A percentile compares a stretch with the other conserved stretches of the same genome.
phyloP scores from a whole-genome alignment of 2,113 vertebrate species.

The Quiscalus mexicanus region DNA sequence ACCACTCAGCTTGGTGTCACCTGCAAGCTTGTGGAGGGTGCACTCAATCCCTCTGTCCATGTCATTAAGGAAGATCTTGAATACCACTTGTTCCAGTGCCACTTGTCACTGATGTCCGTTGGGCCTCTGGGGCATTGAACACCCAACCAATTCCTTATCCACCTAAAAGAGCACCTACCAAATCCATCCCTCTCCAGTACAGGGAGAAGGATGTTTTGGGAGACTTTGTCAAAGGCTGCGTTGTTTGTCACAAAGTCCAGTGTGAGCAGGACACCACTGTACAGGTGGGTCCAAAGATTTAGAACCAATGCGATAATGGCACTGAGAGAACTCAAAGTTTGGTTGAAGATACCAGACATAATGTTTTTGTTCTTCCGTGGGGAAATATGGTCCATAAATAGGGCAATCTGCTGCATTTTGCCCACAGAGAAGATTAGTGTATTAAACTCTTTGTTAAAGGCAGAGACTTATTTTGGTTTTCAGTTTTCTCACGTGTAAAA shows the following conservation, averaged over 20 bases:
- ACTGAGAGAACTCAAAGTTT: background rate
- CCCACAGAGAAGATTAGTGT: background rate
- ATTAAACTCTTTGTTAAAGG: background rate
- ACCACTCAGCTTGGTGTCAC: background rate
- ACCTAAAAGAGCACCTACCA: background rate
- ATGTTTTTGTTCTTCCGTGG: rapidly evolving
- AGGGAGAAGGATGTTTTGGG: too few relatives aligned
- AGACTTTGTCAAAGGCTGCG: background rate
- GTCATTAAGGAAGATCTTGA: background rate
- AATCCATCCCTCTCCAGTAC: rapidly evolving
- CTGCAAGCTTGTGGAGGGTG: background rate
- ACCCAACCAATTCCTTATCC: background rate
- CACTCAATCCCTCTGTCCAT: rapidly evolving
- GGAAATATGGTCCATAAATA: background rate
- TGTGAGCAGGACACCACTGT: rapidly evolving
- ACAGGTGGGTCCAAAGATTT: background rate
- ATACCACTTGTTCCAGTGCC: too few relatives aligned
- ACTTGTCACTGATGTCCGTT: too few relatives aligned
- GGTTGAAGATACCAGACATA: background rate
- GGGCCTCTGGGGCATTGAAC: background rate
- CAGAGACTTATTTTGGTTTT: background rate
- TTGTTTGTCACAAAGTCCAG: rapidly evolving
- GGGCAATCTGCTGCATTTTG: rapidly evolving
- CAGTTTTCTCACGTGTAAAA: background rate
- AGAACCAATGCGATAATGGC: background rate